Conservation (phyloP, 2,797 vertebrate species). For the Hypotaenidia philippensis region DNA sequence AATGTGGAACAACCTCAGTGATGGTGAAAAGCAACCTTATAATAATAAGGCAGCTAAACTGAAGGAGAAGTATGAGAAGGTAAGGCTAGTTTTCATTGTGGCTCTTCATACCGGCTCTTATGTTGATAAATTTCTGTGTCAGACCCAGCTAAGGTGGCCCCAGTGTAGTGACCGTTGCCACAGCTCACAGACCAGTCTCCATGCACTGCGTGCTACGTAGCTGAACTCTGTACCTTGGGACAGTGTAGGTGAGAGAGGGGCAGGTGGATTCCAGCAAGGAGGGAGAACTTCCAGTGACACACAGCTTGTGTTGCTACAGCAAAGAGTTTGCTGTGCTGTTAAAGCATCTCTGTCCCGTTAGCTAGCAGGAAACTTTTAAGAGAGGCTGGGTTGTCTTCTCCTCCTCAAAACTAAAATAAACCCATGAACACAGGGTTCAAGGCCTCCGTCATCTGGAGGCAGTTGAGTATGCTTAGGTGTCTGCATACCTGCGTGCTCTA, state of each 20-base stretch:
- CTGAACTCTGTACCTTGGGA: accelerated
- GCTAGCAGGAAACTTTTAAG: not conserved
- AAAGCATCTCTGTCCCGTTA: not conserved
- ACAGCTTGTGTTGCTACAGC: not conserved
- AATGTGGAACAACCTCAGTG: constrained; percentile 89
- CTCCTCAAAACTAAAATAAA: not conserved
- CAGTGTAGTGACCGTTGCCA: not conserved
- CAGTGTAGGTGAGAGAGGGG: not conserved
- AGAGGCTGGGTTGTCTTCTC: constrained; percentile 12
- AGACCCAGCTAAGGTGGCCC: not conserved
- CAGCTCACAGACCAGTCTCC: not conserved
- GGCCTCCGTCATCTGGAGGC: accelerated
- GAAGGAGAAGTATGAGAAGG: constrained; percentile 92
- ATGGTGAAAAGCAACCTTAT: constrained; percentile 87
- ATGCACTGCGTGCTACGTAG: accelerated
- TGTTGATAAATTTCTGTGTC: not conserved
- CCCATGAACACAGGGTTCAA: accelerated
- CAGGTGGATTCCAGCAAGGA: not conserved
- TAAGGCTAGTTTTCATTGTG: constrained; percentile 49
- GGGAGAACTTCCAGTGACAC: not conserved
- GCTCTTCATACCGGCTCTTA: not conserved
- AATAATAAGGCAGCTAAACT: constrained; percentile 88
- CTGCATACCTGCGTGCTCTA: not conserved
- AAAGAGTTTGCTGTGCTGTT: not conserved
- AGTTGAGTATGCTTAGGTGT: not conserved